A percentile compares a stretch with the other conserved stretches of the same genome.
Evolutionary conservation across 92 coral and sea anemone genomes (phyloP).

Genomic region (Siderastrea siderea): DNA sequence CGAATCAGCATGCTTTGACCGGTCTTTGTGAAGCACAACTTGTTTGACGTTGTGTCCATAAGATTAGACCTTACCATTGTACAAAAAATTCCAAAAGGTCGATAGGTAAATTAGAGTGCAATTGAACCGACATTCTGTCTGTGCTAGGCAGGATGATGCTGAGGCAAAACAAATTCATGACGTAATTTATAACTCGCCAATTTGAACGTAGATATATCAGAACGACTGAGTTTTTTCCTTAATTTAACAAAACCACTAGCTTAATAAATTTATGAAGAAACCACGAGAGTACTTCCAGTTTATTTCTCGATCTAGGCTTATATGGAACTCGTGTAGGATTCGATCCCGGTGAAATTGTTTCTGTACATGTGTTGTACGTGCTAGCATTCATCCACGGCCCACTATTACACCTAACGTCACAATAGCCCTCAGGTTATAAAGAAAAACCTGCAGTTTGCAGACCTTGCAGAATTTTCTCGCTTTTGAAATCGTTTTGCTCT

Average conservation of each 20-base stretch:
- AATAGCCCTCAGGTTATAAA: background rate
- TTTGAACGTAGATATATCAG: background rate
- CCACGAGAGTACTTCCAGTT: background rate
- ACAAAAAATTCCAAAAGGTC: background rate
- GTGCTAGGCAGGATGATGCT: background rate
- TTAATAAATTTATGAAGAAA: background rate
- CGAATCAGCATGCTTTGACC: background rate
- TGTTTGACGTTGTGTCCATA: background rate
- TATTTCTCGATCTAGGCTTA: background rate
- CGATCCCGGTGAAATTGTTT: background rate
- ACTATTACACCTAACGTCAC: constrained; percentile 16
- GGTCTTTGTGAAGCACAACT: background rate
- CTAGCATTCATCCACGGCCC: background rate
- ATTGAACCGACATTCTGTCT: no score
- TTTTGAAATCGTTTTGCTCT: background rate
- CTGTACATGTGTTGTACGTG: constrained; percentile 13
- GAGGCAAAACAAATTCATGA: background rate
- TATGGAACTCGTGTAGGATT: background rate
- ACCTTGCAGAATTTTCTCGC: constrained; percentile 15
- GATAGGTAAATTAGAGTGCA: background rate
- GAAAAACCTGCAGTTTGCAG: constrained; percentile 11
- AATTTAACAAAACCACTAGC: constrained; percentile 1
- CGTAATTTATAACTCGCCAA: background rate
- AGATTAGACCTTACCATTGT: background rate
- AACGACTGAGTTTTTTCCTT: background rate